Evolutionary conservation across 2,888 invertebrate species (phyloP), one percentile per base, ranked within the genome.

Genomic region (Drosophila kanekoi): DNA sequence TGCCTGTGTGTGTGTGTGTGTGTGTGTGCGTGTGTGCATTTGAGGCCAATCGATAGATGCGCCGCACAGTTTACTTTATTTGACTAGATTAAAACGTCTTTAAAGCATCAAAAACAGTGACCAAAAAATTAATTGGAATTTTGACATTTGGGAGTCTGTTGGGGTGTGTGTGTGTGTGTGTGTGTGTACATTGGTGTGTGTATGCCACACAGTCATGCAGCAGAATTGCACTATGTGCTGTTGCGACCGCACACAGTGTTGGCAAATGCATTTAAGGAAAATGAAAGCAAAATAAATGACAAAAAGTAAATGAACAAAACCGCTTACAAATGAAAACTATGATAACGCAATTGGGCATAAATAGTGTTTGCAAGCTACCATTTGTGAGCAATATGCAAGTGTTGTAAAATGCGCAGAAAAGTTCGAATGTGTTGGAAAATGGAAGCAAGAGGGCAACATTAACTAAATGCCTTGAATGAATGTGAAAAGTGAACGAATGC

Each of bases 91-190:
- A 82, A 88, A 83, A 83, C 81, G 72, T 69, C 82, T 83, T 86
- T 77, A 85, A 85, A 79, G 82, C 82, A 68, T 78, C 78, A 58
- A 61, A 80, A 87, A 69, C 71, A 74, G 76, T 85, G 81, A 82
- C 86, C 83, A 83, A 68, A 65, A 87, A 83, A 82, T 83, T 83
- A 83, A 88, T 83, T 83, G 88, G 87, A 86, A 77, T 83, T 86
- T 64, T 80, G 71, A 72, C 83, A 79, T 82, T 82, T 76, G 78
- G 85, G 87, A 79, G 56, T 68, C 69, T 35, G 37, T 40, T 37
- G 28, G 37, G 35, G 14, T 38, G 10, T 57, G n/a, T 33, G n/a
- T 41, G 33, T 14, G 4, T 33, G 35, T 35, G 44, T 38, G n/a
- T 43, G 32, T 40, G 28, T 47, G 11, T 53, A 28, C 49, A 6